Percentiles rank a stretch among this genome's conserved stretches.
These are phyloP conservation scores for Pristionchus mayeri DNA, from an alignment of 2,888 invertebrate species.

Conservation along the genomic window DNA sequence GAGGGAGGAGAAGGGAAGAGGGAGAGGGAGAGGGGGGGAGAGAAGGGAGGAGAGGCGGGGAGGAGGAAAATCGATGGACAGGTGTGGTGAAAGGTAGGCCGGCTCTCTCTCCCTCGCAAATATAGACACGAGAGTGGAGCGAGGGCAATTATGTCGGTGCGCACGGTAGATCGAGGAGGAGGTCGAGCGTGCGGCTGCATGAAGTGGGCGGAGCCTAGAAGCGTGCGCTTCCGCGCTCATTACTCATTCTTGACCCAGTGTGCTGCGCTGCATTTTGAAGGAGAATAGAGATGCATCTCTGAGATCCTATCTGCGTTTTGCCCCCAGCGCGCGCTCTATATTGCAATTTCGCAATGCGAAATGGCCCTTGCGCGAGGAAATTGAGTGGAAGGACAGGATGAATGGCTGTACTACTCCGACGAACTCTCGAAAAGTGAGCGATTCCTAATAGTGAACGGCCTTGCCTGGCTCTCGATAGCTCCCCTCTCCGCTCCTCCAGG, in stretches of 20 bases:
- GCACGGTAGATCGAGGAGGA: not conserved
- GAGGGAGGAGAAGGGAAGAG: not conserved
- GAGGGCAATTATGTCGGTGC: conserved; percentile 23
- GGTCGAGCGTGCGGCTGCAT: not conserved
- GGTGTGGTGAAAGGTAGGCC: conserved; percentile 21
- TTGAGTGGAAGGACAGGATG: not conserved
- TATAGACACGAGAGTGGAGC: not conserved
- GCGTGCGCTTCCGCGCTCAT: conserved; percentile 11
- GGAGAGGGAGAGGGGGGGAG: conserved; percentile 10
- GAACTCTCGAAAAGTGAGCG: not conserved
- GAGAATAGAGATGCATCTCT: not conserved
- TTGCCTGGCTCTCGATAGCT: not conserved
- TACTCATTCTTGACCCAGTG: conserved; percentile 10
- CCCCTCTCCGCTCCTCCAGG: not conserved
- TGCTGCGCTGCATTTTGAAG: not conserved
- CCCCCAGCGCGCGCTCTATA: not conserved
- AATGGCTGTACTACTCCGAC: not conserved
- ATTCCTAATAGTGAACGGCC: not conserved
- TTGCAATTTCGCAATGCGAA: not conserved
- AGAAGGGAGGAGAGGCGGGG: not conserved
- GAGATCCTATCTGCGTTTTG: conserved; percentile 20
- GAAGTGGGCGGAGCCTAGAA: not conserved
- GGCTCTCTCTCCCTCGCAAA: not conserved
- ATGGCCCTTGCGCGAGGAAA: not conserved
- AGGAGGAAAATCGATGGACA: conserved; percentile 23